These are phyloP conservation scores for Adelphocoris suturalis DNA, from an alignment of 2,888 invertebrate genomes.

Conservation along the genomic window DNA sequence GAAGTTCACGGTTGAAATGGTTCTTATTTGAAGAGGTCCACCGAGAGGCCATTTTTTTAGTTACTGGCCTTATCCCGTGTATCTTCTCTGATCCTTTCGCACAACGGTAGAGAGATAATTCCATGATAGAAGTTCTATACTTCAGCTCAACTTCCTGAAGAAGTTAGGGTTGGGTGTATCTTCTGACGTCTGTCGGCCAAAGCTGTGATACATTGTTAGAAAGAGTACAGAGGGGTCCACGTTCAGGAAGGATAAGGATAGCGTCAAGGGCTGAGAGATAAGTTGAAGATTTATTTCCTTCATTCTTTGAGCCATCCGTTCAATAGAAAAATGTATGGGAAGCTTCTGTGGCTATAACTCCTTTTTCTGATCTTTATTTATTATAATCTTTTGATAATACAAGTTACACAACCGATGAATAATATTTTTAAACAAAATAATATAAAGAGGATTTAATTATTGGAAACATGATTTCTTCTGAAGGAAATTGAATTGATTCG, in stretches of 20 bases:
- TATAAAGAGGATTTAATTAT: too few species aligned
- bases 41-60: conserved; percentile 40
- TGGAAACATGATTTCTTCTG: too few species aligned
- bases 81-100: conserved; percentile 10
- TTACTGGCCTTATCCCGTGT: conserved; percentile 33
- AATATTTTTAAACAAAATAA: too few species aligned
- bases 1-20: conserved; percentile 60
- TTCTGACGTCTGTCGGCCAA: conserved; percentile 36
- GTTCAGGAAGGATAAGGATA: conserved; percentile 15
- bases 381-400: too few species aligned
- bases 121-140: conserved; percentile 53
- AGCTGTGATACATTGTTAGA: conserved; percentile 57
- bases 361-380: too few species aligned
- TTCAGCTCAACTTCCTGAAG: conserved; percentile 46
- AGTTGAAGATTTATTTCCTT: conserved; percentile 56
- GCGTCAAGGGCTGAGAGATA: conserved; percentile 46
- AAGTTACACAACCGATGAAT: too few species aligned
- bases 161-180: neutral
- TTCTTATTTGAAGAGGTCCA: conserved; percentile 54
- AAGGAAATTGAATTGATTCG: too few species aligned
- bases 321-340: neutral
- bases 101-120: conserved; percentile 50
- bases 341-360: neutral
- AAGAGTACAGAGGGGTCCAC: conserved; percentile 40
- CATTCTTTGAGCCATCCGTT: neutral